Base-by-base conservation (phyloP, 2,797 vertebrate species). In the Pipistrellus pipistrellus region DNA sequence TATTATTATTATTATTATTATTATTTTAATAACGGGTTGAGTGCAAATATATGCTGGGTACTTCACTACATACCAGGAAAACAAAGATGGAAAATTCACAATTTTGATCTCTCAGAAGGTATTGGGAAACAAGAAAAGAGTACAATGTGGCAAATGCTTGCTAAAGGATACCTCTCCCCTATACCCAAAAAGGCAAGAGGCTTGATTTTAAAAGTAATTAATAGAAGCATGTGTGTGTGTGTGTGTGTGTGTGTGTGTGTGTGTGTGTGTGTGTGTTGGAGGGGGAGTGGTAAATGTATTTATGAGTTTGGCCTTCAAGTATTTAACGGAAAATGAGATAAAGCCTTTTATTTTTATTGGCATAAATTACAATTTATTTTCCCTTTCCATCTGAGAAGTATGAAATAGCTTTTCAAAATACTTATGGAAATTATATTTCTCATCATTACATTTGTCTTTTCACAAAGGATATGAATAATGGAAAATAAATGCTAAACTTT, bases 281-380 rank as follows among this genome's bases (percentile, higher is more conserved):
- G 9, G 1, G 44, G 25, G 14, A 62, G 10, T 44, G 21, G 18
- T 84, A 87, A 64, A 41, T 71, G 15, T 30, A 44, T 25, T 72
- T 80, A 9, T 81, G 14, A 81, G 14, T n/a, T 59, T 71, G 21
- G 0, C 68, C 75, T 95, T 94, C 59, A 30, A 44, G n/a, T 71
- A 38, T 85, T 92, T 94, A 66, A 3, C 41, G 55, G 13, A 53
- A 93, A 96, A 93, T 93, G 44, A n/a, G 13, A 46, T 73, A 91
- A 95, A 73, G 1, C 90, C 30, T 89, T 95, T 96, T 75, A 32
- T 86, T 72, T 15, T 44, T 95, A 11, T 96, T 93, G 84, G 20
- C 35, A 53, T 96, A 82, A 0, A 46, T 83, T 71, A 66, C 12
- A 77, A 57, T 92, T 95, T 88, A 55, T 77, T 68, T 93, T 94